Base-by-base conservation (phyloP, 2,797 vertebrate species). In the Microhierax caerulescens region DNA sequence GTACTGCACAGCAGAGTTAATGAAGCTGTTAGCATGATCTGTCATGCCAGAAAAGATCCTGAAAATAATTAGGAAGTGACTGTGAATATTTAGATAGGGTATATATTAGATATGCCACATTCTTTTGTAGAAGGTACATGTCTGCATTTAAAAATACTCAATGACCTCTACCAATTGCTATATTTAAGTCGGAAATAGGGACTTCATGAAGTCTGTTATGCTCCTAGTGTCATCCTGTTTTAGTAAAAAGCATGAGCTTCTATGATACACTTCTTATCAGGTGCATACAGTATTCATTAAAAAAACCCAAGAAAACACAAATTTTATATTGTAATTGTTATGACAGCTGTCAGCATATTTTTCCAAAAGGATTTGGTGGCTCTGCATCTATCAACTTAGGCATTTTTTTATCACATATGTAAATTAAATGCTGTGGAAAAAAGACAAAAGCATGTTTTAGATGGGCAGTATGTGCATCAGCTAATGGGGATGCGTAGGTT, bases 21-120 rank as follows among this genome's bases (percentile, higher is more conserved):
- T 95, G 93, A 95, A 90, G 92, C 90, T 90, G 67, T 96, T 93
- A 93, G 60, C 87, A 82, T 93, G 88, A 77, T 87, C 85, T 91
- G 88, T 81, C 96, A 85, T 87, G 80, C 75, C 81, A 90, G 91
- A 59, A 80, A 92, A 67, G 69, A 88, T 47, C 60, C 86, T 74
- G 90, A 72, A 80, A 93, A 96, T 85, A 93, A 96, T 96, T 80
- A 91, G 77, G 30, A 72, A 96, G 77, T 93, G 88, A 59, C 72
- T 88, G 39, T 13, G 84, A 96, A 83, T 97, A 91, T 93, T 83
- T 77, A 83, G 48, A 16, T 70, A 37, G 24, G 30, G 20, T 25
- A 14, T 30, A 17, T 9, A 27, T 41, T 76, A 34, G 34, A 68
- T 69, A 45, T 11, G 30, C 67, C 2, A 1, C 27, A 39, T 68